phyloP scores from a whole-genome alignment of 2,888 invertebrate genomes.

The Tholera decimalis region DNA sequence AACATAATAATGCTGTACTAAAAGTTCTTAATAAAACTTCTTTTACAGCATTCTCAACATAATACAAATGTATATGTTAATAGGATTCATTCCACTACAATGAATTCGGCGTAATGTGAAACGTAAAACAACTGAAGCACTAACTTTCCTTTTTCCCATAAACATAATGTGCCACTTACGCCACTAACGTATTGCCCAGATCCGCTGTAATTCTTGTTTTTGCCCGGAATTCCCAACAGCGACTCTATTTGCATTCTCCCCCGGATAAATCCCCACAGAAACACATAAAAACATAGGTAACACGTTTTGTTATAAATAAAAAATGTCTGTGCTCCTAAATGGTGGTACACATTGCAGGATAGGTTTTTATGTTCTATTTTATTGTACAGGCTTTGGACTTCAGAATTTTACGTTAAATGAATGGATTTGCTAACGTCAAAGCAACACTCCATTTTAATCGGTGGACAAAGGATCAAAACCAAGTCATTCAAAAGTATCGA shows the following conservation, averaged over 20 bases:
- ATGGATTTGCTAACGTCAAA: background rate
- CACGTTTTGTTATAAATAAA: constrained; percentile 52
- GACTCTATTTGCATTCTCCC: constrained; percentile 45
- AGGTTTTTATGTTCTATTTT: constrained; percentile 24
- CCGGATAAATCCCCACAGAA: constrained; percentile 43
- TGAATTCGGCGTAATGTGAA: background rate
- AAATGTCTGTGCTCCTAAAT: constrained; percentile 44
- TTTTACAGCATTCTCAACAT: background rate
- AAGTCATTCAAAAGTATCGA: background rate
- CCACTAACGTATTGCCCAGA: constrained; percentile 41
- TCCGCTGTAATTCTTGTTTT: constrained; percentile 48
- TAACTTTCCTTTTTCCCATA: constrained; percentile 35
- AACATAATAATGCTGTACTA: background rate
- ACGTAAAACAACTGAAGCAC: background rate
- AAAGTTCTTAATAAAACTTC: constrained; percentile 9
- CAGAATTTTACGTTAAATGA: background rate
- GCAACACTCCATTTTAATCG: background rate
- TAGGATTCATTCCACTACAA: constrained; percentile 10
- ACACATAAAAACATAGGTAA: constrained; percentile 49
- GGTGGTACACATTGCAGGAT: constrained; percentile 13
- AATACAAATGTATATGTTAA: background rate
- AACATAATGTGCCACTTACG: constrained; percentile 40
- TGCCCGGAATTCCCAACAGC: constrained; percentile 27
- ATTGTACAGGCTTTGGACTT: constrained; percentile 3
- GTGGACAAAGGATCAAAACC: too few relatives aligned